A percentile compares a stretch with the other conserved stretches of the same genome.
Evolutionary conservation across 2,888 invertebrate species (phyloP).

Genomic region (Leptopilina drosophilae): DNA sequence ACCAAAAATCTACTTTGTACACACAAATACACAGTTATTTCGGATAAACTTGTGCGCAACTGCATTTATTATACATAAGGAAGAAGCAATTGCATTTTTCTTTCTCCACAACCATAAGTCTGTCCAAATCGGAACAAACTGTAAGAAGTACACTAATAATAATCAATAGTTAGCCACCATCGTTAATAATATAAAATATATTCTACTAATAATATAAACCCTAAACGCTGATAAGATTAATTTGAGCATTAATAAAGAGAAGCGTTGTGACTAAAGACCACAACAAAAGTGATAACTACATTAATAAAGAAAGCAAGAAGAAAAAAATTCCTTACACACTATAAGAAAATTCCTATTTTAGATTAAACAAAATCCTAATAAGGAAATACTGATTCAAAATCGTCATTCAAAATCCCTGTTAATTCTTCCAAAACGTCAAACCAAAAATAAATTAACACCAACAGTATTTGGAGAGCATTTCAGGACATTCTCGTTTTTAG

Average conservation of each 20-base stretch:
- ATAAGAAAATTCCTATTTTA: no score
- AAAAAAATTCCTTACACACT: no score
- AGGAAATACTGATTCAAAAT: no score
- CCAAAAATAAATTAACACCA: no score
- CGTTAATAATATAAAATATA: neutral
- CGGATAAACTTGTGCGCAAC: neutral
- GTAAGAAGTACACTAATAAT: neutral
- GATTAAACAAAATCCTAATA: no score
- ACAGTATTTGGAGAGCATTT: no score
- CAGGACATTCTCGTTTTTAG: no score
- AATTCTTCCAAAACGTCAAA: no score
- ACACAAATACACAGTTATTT: constrained; percentile 5
- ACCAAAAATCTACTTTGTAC: neutral
- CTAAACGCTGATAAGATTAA: constrained; percentile 14
- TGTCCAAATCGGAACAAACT: neutral
- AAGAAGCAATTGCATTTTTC: neutral
- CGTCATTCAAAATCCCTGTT: no score
- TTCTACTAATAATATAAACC: neutral
- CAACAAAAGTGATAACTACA: no score
- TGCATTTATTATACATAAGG: neutral
- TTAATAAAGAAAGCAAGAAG: no score
- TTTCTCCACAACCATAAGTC: neutral
- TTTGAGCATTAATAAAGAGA: constrained; percentile 18
- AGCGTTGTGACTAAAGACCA: no score
- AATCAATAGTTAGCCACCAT: constrained; percentile 7